These are phyloP conservation scores for Pissodes strobi DNA, from an alignment of 1,140 invertebrate species.

Conservation along the genomic window DNA sequence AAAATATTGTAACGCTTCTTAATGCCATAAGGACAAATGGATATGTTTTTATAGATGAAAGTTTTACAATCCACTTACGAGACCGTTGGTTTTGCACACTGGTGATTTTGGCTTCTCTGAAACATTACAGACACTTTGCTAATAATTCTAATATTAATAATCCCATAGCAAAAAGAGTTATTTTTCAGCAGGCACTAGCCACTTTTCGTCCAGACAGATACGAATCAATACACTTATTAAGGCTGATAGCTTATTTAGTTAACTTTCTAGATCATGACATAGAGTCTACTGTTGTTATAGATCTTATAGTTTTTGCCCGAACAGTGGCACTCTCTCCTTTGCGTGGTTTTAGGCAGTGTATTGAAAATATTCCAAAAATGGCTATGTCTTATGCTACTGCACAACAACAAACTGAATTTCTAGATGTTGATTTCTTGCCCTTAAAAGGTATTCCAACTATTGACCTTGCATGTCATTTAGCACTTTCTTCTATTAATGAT, in stretches of 20 bases:
- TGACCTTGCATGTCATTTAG: conserved; percentile 14
- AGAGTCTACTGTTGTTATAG: not conserved
- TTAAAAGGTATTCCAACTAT: conserved; percentile 33
- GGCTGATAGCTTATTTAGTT: conserved; percentile 1
- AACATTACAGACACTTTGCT: not conserved
- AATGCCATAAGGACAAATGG: not conserved
- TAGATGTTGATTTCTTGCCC: conserved; percentile 27
- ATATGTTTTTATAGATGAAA: not conserved
- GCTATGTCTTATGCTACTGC: not conserved
- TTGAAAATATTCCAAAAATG: conserved; percentile 22
- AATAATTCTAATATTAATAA: no score
- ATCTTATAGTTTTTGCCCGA: conserved; percentile 4
- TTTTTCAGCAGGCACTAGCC: not conserved
- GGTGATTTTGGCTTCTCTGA: conserved; percentile 7
- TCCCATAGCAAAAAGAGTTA: not conserved
- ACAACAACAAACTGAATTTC: not conserved
- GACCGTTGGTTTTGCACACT: conserved; percentile 10
- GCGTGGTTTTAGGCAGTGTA: conserved; percentile 23
- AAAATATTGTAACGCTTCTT: not conserved
- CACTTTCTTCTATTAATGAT: not conserved
- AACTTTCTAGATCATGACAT: not conserved
- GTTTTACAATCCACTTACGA: not conserved
- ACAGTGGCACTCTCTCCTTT: conserved; percentile 19
- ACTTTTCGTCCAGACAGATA: not conserved
- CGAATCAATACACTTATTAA: conserved; percentile 7